These are phyloP conservation scores for Sinhomidia bicolor DNA, from an alignment of 2,888 invertebrate species.

Conservation along the genomic window DNA sequence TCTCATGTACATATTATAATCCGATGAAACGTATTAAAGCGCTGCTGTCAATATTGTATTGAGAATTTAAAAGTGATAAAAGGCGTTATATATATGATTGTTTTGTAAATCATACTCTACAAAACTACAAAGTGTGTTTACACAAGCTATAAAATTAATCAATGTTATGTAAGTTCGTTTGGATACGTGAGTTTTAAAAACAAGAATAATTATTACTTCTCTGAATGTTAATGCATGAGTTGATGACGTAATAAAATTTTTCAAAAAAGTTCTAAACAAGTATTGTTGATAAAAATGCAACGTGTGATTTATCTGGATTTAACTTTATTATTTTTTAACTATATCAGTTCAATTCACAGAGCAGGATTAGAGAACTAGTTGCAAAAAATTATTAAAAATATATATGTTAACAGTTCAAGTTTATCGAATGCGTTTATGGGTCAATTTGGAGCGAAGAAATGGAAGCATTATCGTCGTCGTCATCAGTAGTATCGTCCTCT, in stretches of 20 bases:
- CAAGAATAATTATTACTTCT: slow-evolving; percentile 38
- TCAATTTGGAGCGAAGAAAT: neutral
- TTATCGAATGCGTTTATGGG: no score
- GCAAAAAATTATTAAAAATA: no score
- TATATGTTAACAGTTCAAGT: no score
- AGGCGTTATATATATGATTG: neutral
- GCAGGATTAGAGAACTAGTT: no score
- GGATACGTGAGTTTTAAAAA: slow-evolving; percentile 1
- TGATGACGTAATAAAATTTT: slow-evolving; percentile 30
- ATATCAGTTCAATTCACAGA: no score
- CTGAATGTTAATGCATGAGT: slow-evolving; percentile 1
- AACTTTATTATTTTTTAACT: no score
- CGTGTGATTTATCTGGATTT: no score
- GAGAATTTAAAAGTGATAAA: slow-evolving; percentile 34
- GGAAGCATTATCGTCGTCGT: neutral
- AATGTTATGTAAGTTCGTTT: slow-evolving; percentile 22
- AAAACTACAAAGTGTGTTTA: slow-evolving; percentile 27
- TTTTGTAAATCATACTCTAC: slow-evolving; percentile 27
- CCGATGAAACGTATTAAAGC: no score
- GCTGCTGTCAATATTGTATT: neutral
- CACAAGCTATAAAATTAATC: slow-evolving; percentile 10
- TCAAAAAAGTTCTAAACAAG: slow-evolving; percentile 33
- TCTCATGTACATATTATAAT: no score
- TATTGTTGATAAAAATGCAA: neutral
- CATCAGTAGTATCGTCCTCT: neutral